Evolutionary conservation across 2,113 vertebrate species (phyloP).

Genomic region (Vulpes lagopus): DNA sequence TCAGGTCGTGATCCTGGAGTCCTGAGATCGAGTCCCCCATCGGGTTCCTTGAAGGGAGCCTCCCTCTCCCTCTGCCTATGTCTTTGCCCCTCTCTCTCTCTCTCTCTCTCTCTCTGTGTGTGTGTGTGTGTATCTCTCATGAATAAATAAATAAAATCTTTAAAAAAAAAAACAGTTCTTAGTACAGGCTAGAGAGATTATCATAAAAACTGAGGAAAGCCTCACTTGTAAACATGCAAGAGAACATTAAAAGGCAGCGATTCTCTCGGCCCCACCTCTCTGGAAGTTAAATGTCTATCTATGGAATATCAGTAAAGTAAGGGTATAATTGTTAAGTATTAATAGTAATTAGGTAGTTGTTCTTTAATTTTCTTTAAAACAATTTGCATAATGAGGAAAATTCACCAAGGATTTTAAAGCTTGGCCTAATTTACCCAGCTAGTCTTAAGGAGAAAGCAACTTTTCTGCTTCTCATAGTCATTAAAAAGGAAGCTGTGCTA

Average conservation of each 20-base stretch:
- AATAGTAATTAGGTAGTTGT: background rate
- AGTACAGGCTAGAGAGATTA: background rate
- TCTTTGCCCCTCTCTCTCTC: too few species aligned
- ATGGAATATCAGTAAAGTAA: background rate
- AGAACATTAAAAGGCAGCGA: background rate
- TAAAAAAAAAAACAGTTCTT: background rate
- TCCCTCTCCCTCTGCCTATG: too few species aligned
- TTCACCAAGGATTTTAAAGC: background rate
- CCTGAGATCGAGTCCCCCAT: too few species aligned
- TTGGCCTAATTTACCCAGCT: background rate
- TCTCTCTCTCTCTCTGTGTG: too few species aligned
- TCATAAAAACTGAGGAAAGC: background rate
- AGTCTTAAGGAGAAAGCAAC: background rate
- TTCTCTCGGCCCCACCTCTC: background rate
- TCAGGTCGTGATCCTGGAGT: too few species aligned
- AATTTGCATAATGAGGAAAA: background rate
- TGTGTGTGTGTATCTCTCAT: too few species aligned
- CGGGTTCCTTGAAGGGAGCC: too few species aligned
- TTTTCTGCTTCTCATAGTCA: constrained; percentile 18
- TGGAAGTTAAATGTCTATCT: background rate
- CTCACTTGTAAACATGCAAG: background rate
- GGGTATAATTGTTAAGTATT: background rate
- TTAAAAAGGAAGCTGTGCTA: background rate
- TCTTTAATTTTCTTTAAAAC: constrained; percentile 43
- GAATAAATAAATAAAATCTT: background rate